Evolutionary conservation across 1,140 invertebrate species (phyloP).

Genomic region (Arctopsyche grandis): DNA sequence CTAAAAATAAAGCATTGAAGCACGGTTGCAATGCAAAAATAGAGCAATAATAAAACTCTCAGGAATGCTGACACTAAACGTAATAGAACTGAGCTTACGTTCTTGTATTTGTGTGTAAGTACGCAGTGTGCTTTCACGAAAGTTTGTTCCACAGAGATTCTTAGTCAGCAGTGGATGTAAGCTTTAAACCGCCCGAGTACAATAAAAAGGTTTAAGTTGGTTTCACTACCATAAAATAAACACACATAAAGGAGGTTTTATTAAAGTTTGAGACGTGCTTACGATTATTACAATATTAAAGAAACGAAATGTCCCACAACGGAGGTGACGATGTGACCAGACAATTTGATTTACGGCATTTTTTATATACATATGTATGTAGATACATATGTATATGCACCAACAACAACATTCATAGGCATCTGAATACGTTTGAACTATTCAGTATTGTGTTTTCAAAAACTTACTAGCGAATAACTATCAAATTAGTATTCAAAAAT

Average conservation of each 20-base stretch:
- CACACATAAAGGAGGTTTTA: neutral
- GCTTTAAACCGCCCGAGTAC: neutral
- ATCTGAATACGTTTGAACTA: too few relatives aligned
- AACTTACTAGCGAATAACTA: too few relatives aligned
- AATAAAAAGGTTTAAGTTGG: conserved; percentile 27
- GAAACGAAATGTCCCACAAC: too few relatives aligned
- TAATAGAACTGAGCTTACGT: conserved; percentile 1
- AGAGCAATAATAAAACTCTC: too few relatives aligned
- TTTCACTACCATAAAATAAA: neutral
- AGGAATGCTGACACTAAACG: conserved; percentile 12
- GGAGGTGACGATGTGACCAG: neutral
- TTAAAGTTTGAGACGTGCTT: too few relatives aligned
- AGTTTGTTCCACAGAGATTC: conserved; percentile 22
- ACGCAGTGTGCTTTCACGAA: neutral
- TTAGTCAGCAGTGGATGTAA: conserved; percentile 13
- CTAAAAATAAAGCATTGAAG: too few relatives aligned
- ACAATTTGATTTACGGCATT: neutral
- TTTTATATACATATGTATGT: too few relatives aligned
- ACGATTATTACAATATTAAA: too few relatives aligned
- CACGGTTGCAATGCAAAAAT: too few relatives aligned
- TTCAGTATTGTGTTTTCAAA: too few relatives aligned
- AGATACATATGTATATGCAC: too few relatives aligned
- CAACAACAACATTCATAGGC: neutral
- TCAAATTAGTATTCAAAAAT: too few relatives aligned
- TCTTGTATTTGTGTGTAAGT: neutral